phyloP scores from a whole-genome alignment of 2,888 invertebrate species.

The Laspeyria flexula region DNA sequence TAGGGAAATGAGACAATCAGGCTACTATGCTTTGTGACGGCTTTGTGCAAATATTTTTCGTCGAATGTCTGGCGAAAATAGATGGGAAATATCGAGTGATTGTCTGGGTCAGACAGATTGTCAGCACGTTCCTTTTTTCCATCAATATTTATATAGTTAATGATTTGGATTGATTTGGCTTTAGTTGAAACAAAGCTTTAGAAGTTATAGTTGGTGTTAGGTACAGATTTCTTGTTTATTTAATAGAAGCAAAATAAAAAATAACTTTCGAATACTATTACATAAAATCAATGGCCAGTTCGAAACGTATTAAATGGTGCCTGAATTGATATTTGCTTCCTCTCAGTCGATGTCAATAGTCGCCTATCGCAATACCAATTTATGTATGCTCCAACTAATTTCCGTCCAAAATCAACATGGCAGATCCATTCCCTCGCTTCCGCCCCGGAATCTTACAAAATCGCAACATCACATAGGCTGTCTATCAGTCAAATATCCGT shows the following conservation, averaged over 20 bases:
- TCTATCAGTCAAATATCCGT: slow-evolving; percentile 1
- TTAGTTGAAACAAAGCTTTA: too few species aligned
- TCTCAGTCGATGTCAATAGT: not conserved
- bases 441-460: not conserved
- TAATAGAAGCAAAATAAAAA: too few species aligned
- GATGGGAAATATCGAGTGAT: slow-evolving; percentile 25
- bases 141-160: slow-evolving; percentile 23
- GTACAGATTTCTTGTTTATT: too few species aligned
- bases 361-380: not conserved
- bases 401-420: not conserved
- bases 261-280: too few species aligned
- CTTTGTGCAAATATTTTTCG: slow-evolving; percentile 27
- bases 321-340: not conserved
- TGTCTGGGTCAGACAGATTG: slow-evolving; percentile 33
- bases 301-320: too few species aligned
- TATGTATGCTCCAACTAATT: not conserved
- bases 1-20: slow-evolving; percentile 25
- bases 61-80: slow-evolving; percentile 40
- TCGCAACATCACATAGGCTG: not conserved
- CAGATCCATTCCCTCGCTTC: not conserved
- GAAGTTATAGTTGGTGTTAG: too few species aligned
- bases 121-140: slow-evolving; percentile 9
- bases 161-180: not conserved
- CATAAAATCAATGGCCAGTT: too few species aligned
- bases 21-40: slow-evolving; percentile 19